Conservation (phyloP, 2,888 invertebrate species). For the Anthrax anthrax region DNA sequence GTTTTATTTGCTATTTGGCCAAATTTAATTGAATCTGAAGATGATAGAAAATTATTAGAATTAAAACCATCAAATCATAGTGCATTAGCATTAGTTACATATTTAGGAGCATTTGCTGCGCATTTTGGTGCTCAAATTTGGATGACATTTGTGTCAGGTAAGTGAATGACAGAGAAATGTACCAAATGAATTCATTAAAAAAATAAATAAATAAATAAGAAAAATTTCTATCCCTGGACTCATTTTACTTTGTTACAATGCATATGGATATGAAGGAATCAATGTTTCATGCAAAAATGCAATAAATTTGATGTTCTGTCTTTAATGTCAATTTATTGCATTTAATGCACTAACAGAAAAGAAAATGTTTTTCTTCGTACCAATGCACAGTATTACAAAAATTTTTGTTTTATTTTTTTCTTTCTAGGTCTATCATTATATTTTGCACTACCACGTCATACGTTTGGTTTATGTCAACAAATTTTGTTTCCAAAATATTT, state of each 20-base stretch:
- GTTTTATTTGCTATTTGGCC: constrained; percentile 38
- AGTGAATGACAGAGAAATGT: not conserved
- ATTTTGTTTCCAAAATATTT: constrained; percentile 79
- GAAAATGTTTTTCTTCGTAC: too few species aligned
- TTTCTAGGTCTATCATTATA: constrained; percentile 66
- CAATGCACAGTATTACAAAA: too few species aligned
- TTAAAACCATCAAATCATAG: constrained; percentile 16
- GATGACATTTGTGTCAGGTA: constrained; percentile 87
- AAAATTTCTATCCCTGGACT: too few species aligned
- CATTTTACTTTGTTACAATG: too few species aligned
- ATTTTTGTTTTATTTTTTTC: constrained; percentile 3
- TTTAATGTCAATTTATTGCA: too few species aligned
- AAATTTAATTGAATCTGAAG: constrained; percentile 25
- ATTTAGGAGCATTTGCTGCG: constrained; percentile 61
- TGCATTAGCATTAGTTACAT: constrained; percentile 42
- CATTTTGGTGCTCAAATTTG: constrained; percentile 81
- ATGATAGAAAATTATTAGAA: not conserved
- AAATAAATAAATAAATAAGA: too few species aligned
- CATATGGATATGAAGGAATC: too few species aligned
- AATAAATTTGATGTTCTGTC: too few species aligned
- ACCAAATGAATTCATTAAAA: too few species aligned
- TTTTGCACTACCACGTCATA: constrained; percentile 71
- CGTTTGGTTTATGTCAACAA: constrained; percentile 76
- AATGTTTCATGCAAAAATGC: too few species aligned
- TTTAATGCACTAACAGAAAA: too few species aligned